Percentiles rank a stretch among this genome's conserved stretches.
These are phyloP conservation scores for Drosophila percnosoma DNA, from an alignment of 2,888 invertebrate genomes.

Conservation along the genomic window DNA sequence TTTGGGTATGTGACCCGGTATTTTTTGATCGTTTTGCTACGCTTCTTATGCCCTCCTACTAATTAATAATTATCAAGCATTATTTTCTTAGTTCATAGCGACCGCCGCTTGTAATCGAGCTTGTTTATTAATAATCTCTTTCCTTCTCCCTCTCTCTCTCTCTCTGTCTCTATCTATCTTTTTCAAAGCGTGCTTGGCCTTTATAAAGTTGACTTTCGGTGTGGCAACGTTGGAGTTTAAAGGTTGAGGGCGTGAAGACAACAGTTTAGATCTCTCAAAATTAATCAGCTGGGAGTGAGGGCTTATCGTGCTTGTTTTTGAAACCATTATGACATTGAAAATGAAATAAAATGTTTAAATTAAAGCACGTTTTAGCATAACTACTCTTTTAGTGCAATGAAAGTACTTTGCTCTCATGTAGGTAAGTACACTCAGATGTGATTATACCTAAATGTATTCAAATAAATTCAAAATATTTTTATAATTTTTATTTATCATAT, in stretches of 20 bases:
- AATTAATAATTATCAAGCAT: constrained; percentile 74
- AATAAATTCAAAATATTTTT: not conserved
- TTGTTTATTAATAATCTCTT: constrained; percentile 45
- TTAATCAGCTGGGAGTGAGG: not conserved
- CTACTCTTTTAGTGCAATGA: not conserved
- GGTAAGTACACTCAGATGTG: not conserved
- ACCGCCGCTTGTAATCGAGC: constrained; percentile 64
- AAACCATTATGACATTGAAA: constrained; percentile 16
- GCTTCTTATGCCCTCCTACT: constrained; percentile 72
- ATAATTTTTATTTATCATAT: not conserved
- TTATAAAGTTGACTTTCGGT: constrained; percentile 38
- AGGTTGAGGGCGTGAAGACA: constrained; percentile 12
- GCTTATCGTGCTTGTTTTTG: not conserved
- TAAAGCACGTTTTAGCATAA: constrained; percentile 8
- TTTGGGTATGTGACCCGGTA: constrained; percentile 68
- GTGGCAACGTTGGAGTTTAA: constrained; percentile 22
- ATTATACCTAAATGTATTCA: not conserved
- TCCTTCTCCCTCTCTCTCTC: not conserved
- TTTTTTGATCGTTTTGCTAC: constrained; percentile 74
- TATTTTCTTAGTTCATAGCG: constrained; percentile 50
- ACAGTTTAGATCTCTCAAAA: constrained; percentile 20
- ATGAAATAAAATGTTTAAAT: not conserved
- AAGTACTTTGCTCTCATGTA: not conserved
- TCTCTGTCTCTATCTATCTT: not conserved
- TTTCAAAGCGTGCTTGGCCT: constrained; percentile 24